Evolutionary conservation across 1,140 invertebrate genomes (phyloP).

Genomic region (Bombyx mori): ASM3026992v2 NC_085133.1:6850501-6851000

Average conservation of each 20-base stretch:
- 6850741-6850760: no score
- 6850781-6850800: conserved; percentile 50
- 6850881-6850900: conserved; percentile 49
- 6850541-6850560: conserved; percentile 6
- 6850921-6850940: conserved; percentile 39
- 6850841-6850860: conserved; percentile 46
- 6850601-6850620: conserved; percentile 19
- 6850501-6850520: not conserved
- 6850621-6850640: no score
- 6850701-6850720: no score
- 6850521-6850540: not conserved
- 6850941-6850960: conserved; percentile 2
- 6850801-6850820: conserved; percentile 33
- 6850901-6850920: conserved; percentile 50
- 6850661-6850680: no score
- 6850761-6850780: conserved; percentile 25
- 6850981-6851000: not conserved
- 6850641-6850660: no score
- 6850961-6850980: not conserved
- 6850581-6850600: conserved; percentile 12
- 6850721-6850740: no score
- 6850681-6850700: no score
- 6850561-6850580: conserved; percentile 14
- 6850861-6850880: conserved; percentile 41
- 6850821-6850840: conserved; percentile 41